Evolutionary conservation across 2,113 vertebrate species (phyloP).

Genomic region (Ploceus nigricollis): DNA sequence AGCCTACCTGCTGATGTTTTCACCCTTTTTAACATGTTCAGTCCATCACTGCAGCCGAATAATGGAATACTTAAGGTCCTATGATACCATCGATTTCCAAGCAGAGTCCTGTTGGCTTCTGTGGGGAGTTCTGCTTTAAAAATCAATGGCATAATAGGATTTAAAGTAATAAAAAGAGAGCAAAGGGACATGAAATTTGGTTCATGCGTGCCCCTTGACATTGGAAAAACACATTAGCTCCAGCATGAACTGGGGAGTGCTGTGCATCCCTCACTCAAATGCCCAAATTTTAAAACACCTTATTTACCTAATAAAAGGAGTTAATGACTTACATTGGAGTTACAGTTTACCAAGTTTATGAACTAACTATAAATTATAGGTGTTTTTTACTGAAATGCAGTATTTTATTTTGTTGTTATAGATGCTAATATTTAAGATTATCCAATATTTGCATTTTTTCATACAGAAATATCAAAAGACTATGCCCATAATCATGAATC

Average conservation of each 20-base stretch:
- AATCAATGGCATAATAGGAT: constrained; percentile 33
- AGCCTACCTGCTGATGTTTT: background rate
- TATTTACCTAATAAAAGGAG: background rate
- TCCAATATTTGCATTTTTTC: background rate
- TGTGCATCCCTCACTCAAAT: accelerated
- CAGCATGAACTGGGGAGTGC: background rate
- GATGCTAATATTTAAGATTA: background rate
- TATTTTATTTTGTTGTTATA: background rate
- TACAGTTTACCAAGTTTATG: background rate
- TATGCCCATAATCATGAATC: background rate
- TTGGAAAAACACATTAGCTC: background rate
- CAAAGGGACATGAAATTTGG: background rate
- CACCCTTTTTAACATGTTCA: background rate
- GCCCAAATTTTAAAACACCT: background rate
- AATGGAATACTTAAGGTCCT: background rate
- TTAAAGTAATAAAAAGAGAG: constrained; percentile 25
- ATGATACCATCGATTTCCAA: background rate
- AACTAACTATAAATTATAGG: background rate
- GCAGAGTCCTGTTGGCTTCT: background rate
- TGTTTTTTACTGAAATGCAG: background rate
- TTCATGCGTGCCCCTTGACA: background rate
- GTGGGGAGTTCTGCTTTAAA: background rate
- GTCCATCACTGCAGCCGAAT: background rate
- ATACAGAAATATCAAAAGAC: background rate
- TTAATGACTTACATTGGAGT: background rate